Evolutionary conservation across 2,113 vertebrate genomes (phyloP).

Genomic region (Atractosteus spatula): DNA sequence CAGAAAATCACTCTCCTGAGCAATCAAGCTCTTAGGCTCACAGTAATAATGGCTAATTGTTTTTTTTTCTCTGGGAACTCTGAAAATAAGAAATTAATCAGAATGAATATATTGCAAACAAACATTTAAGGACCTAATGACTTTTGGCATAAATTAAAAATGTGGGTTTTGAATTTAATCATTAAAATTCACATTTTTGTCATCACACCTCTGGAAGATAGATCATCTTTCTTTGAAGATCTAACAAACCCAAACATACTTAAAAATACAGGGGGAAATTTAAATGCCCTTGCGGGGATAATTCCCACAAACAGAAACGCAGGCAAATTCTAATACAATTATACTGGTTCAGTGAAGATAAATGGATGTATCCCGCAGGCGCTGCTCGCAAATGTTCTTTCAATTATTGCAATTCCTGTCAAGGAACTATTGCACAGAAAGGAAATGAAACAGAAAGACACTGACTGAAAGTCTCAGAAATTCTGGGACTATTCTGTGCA

Average conservation of each 20-base stretch:
- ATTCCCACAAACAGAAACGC: slow-evolving; percentile 1
- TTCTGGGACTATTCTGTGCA: too few species aligned
- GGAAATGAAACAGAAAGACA: not conserved
- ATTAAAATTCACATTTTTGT: slow-evolving; percentile 51
- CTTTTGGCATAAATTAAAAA: slow-evolving; percentile 54
- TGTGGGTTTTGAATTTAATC: slow-evolving; percentile 60
- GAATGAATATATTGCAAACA: slow-evolving; percentile 42
- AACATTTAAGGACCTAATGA: slow-evolving; percentile 51
- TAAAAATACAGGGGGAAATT: slow-evolving; percentile 38
- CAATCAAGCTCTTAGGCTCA: slow-evolving; percentile 1
- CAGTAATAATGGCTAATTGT: slow-evolving; percentile 7
- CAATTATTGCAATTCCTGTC: not conserved
- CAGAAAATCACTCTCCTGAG: slow-evolving; percentile 22
- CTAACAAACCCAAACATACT: slow-evolving; percentile 48
- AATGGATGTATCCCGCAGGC: slow-evolving; percentile 56
- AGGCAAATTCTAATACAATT: slow-evolving; percentile 28
- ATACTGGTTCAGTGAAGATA: slow-evolving; percentile 43
- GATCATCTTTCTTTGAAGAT: slow-evolving; percentile 56
- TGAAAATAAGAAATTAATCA: too few species aligned
- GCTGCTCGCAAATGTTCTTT: slow-evolving; percentile 22
- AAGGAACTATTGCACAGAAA: not conserved
- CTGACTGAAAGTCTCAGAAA: not conserved
- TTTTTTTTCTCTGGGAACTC: too few species aligned
- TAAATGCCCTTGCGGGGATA: slow-evolving; percentile 34
- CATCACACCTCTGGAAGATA: slow-evolving; percentile 50